phyloP scores from a whole-genome alignment of 2,888 invertebrate species.

The Melinaea menophilus region DNA sequence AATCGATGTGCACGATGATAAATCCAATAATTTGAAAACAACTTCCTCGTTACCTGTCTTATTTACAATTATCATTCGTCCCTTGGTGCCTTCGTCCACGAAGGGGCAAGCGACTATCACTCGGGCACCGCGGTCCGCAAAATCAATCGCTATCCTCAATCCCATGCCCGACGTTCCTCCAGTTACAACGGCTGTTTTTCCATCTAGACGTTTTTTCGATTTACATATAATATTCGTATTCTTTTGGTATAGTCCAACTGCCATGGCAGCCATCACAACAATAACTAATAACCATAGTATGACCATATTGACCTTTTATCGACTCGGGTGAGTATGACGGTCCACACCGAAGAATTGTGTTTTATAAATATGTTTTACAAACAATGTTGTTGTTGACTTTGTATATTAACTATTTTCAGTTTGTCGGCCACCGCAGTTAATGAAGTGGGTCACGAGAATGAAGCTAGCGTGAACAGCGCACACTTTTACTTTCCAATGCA shows the following conservation, averaged over 20 bases:
- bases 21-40: slow-evolving; percentile 83
- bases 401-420: no score
- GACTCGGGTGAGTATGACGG: neutral
- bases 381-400: no score
- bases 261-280: slow-evolving; percentile 23
- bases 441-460: slow-evolving; percentile 22
- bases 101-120: slow-evolving; percentile 68
- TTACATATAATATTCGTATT: slow-evolving; percentile 63
- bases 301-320: slow-evolving; percentile 13
- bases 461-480: slow-evolving; percentile 8
- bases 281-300: slow-evolving; percentile 22
- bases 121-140: slow-evolving; percentile 61
- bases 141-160: slow-evolving; percentile 59
- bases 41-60: slow-evolving; percentile 83
- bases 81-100: slow-evolving; percentile 54
- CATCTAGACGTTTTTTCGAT: slow-evolving; percentile 58
- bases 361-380: no score
- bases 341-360: no score
- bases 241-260: slow-evolving; percentile 62
- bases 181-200: slow-evolving; percentile 61
- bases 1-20: slow-evolving; percentile 85
- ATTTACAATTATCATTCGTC: slow-evolving; percentile 79
- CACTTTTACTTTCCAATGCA: slow-evolving; percentile 36
- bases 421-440: no score
- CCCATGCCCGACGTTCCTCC: slow-evolving; percentile 69